phyloP scores from a whole-genome alignment of 37 sponge, comb jelly and placozoan species.

The Chondrilla cf. caribensis region DNA sequence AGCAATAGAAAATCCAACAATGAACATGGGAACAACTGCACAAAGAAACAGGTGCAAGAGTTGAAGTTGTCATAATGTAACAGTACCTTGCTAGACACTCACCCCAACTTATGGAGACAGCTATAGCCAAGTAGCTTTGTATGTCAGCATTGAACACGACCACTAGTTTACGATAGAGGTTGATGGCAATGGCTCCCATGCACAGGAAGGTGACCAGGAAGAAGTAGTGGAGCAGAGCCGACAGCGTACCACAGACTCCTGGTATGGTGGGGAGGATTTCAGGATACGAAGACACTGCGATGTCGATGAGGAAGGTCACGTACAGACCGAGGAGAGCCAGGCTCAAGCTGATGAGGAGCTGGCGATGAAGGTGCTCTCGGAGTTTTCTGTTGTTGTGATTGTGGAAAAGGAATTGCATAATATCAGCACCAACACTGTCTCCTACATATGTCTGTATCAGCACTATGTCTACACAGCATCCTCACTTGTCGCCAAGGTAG shows the following conservation, averaged over 20 bases:
- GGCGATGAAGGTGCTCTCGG: slow-evolving; percentile 16
- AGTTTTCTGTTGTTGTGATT: slow-evolving; percentile 67
- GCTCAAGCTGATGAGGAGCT: slow-evolving; percentile 57
- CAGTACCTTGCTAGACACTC: not conserved
- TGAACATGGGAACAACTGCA: not conserved
- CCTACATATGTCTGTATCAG: too few relatives aligned
- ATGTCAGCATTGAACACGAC: slow-evolving; percentile 9
- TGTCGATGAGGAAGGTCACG: slow-evolving; percentile 28
- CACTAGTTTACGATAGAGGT: slow-evolving; percentile 4
- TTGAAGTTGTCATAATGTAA: not conserved
- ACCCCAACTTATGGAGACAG: not conserved
- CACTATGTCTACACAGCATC: too few relatives aligned
- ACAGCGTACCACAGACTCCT: not conserved
- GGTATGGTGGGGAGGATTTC: not conserved
- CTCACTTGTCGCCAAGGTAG: not conserved
- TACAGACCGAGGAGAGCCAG: slow-evolving; percentile 53
- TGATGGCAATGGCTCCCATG: slow-evolving; percentile 2
- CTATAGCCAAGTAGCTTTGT: not conserved
- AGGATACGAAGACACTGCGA: not conserved
- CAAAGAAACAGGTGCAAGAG: not conserved
- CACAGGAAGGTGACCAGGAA: slow-evolving; percentile 5
- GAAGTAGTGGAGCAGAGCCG: slow-evolving; percentile 14
- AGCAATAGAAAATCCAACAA: slow-evolving; percentile 14
- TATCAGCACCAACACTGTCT: too few relatives aligned
- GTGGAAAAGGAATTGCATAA: too few relatives aligned